Percentiles rank a stretch among this genome's conserved stretches.
These are phyloP conservation scores for Hybognathus amarus DNA, from an alignment of 2,797 vertebrate species.

Conservation along the genomic window DNA sequence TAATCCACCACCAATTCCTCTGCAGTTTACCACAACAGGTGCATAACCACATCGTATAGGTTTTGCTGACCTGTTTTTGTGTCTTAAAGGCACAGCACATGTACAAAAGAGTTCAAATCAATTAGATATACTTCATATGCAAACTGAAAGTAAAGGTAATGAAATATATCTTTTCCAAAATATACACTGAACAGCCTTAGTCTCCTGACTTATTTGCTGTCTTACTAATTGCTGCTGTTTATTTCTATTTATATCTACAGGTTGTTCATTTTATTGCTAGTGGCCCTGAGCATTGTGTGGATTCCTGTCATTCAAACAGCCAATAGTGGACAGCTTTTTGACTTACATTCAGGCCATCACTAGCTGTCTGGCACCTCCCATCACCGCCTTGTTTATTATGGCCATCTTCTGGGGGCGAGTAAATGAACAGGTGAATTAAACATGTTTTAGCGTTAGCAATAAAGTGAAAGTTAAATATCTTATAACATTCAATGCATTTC, in stretches of 20 bases:
- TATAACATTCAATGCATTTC: neutral
- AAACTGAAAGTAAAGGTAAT: neutral
- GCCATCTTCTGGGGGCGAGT: conserved; percentile 92
- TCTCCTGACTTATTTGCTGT: neutral
- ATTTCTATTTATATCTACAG: conserved; percentile 70
- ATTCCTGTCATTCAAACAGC: conserved; percentile 91
- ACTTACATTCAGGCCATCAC: conserved; percentile 93
- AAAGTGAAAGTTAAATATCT: neutral
- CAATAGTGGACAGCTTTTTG: conserved; percentile 92
- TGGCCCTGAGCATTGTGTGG: conserved; percentile 90
- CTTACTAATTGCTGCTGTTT: neutral
- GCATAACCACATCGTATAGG: neutral
- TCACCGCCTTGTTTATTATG: conserved; percentile 91
- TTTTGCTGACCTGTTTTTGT: neutral
- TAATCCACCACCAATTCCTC: neutral
- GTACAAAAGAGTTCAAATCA: neutral
- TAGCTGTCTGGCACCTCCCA: conserved; percentile 90
- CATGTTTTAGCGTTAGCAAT: neutral
- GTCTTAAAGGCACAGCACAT: neutral
- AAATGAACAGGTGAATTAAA: conserved; percentile 84
- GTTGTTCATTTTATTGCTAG: conserved; percentile 86
- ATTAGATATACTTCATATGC: neutral
- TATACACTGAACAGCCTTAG: neutral
- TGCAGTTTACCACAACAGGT: neutral
- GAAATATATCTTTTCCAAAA: neutral